Percentiles rank a stretch among this genome's conserved stretches.
These are phyloP conservation scores for Bergia puertoricense DNA, from an alignment of 92 coral and sea anemone genomes.

Conservation along the genomic window DNA sequence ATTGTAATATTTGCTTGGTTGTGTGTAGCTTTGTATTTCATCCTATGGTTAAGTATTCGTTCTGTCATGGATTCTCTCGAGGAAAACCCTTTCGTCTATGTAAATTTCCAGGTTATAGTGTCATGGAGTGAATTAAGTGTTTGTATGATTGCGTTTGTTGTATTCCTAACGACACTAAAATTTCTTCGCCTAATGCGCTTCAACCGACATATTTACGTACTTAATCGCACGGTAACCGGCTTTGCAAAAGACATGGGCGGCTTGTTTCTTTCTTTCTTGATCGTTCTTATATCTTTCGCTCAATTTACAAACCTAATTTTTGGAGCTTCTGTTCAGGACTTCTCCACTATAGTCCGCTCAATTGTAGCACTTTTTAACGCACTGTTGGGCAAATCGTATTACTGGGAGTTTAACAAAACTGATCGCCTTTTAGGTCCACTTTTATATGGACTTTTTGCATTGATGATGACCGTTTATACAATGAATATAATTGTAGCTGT, in stretches of 20 bases:
- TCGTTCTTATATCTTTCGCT: slow-evolving; percentile 47
- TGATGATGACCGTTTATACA: slow-evolving; percentile 69
- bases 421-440: slow-evolving; percentile 70
- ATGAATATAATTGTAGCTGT: slow-evolving; percentile 77
- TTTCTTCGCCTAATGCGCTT: slow-evolving; percentile 67
- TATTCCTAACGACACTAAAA: slow-evolving; percentile 71
- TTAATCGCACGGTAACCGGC: slow-evolving; percentile 61
- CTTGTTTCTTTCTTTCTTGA: slow-evolving; percentile 44
- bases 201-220: slow-evolving; percentile 65
- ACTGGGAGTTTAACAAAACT: slow-evolving; percentile 50
- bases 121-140: slow-evolving; percentile 55
- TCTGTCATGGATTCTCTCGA: slow-evolving; percentile 47
- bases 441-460: slow-evolving; percentile 54
- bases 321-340: slow-evolving; percentile 45
- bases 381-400: slow-evolving; percentile 68
- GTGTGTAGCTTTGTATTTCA: slow-evolving; percentile 45
- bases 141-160: slow-evolving; percentile 65
- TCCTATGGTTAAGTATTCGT: slow-evolving; percentile 37
- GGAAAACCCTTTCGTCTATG: slow-evolving; percentile 68
- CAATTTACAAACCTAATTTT: slow-evolving; percentile 42
- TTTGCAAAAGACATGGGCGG: slow-evolving; percentile 58
- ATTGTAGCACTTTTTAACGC: slow-evolving; percentile 72
- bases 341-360: slow-evolving; percentile 56
- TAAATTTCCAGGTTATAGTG: slow-evolving; percentile 68
- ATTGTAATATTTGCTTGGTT: slow-evolving; percentile 44